Evolutionary conservation across 2,888 invertebrate species (phyloP), one percentile per base, ranked within the genome.

Genomic region (Ernsta delagoae): DNA sequence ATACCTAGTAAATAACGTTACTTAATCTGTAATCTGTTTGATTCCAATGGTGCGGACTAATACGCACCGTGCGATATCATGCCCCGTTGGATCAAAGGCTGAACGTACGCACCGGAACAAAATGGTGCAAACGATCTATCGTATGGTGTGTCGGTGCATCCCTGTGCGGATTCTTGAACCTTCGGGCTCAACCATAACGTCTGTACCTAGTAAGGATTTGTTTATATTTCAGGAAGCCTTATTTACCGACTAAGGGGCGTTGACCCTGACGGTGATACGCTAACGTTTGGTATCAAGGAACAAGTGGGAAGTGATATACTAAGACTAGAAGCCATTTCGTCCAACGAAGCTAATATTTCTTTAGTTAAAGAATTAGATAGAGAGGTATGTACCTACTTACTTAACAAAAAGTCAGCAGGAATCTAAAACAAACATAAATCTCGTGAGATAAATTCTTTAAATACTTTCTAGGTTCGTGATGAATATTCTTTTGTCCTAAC

Each of bases 401-500:
- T 53, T 24, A 7, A 5, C 24, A 54, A 11, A 54, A 11, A 54
- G n/a, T 11, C 9, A 2, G 34, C 54, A 11, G 54, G 9, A 39
- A 39, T 41, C 8, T 1, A 31, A 31, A 31, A 31, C 31, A 4
- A 31, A 31, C 31, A 31, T 31, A 31, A 31, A 31, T 31, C 31
- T 31, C 31, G 2, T 31, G 31, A 31, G 31, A 31, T 3, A 31
- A 31, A 3, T 31, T 31, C 31, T 31, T 31, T 31, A 31, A 31
- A 31, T 1, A 31, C 31, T 31, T 31, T 92, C 53, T 81, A 97
- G 97, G 94, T 95, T 69, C 96, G 96, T 85, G 98, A 98, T 87
- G 98, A 98, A 91, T 98, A 98, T 85, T 96, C 97, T 71, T 94
- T 98, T 81, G 97, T 98, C 75, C 93, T 98, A 79, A 98, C 98